Evolutionary conservation across 1,140 invertebrate genomes (phyloP).

Genomic region (Drosophila subobscura): DNA sequence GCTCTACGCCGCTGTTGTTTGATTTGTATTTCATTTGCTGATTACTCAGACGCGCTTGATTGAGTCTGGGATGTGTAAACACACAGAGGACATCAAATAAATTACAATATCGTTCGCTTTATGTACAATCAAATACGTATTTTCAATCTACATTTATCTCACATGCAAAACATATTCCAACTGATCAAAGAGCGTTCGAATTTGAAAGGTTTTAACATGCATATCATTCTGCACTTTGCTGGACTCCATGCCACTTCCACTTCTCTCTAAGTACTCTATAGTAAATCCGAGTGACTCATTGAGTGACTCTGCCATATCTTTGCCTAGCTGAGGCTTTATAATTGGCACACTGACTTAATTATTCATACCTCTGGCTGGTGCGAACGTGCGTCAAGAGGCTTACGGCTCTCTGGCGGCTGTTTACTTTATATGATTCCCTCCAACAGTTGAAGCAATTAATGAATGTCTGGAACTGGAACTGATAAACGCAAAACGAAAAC

Average conservation of each 20-base stretch:
- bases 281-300: slow-evolving; percentile 1
- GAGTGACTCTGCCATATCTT: background rate
- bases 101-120: no score
- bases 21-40: slow-evolving; percentile 36
- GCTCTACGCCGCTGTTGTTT: slow-evolving; percentile 35
- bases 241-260: no score
- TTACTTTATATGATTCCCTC: no score
- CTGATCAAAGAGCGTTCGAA: no score
- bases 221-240: no score
- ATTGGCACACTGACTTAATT: slow-evolving; percentile 65
- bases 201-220: no score
- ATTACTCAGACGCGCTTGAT: slow-evolving; percentile 25
- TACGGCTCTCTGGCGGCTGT: slow-evolving; percentile 3
- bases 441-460: slow-evolving; percentile 49
- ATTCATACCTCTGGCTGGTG: slow-evolving; percentile 26
- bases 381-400: slow-evolving; percentile 49
- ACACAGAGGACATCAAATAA: no score
- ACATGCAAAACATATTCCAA: no score
- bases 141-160: no score
- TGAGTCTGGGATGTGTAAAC: background rate
- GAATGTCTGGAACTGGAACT: slow-evolving; percentile 40
- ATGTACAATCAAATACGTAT: no score
- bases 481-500: slow-evolving; percentile 42
- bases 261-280: no score
- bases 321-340: slow-evolving; percentile 7